Evolutionary conservation across 92 coral and sea anemone genomes (phyloP).

Genomic region (Pocillopora grandis): DNA sequence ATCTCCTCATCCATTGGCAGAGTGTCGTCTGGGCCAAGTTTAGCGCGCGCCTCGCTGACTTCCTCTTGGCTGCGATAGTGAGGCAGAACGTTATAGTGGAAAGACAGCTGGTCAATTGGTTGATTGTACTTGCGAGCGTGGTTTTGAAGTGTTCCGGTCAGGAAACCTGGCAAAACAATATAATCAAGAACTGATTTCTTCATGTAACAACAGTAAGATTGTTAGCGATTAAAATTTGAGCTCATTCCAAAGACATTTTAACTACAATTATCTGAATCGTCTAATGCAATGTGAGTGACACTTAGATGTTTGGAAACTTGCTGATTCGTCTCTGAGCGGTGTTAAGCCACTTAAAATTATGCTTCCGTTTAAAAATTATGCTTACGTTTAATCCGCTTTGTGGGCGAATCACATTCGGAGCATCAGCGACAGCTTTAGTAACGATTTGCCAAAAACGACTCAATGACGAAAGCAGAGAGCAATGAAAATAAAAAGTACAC

Average conservation of each 20-base stretch:
- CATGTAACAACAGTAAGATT: not conserved
- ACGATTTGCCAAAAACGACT: not conserved
- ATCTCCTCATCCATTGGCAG: constrained; percentile 86
- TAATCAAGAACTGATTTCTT: not conserved
- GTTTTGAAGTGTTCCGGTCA: constrained; percentile 96
- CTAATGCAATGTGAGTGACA: too few species aligned
- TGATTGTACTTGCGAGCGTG: constrained; percentile 99
- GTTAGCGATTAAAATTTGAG: not conserved
- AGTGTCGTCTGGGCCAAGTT: constrained; percentile 76
- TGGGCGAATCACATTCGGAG: not conserved
- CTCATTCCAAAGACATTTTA: too few species aligned
- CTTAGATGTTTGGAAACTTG: too few species aligned
- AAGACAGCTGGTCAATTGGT: constrained; percentile 97
- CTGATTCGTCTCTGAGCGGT: too few species aligned
- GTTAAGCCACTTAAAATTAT: too few species aligned
- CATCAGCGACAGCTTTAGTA: not conserved
- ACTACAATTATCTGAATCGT: too few species aligned
- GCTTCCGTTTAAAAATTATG: too few species aligned
- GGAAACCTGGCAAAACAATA: constrained; percentile 71
- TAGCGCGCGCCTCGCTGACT: constrained; percentile 81
- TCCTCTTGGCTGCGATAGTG: constrained; percentile 94
- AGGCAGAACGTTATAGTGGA: constrained; percentile 84
- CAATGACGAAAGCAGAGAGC: not conserved
- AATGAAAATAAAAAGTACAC: not conserved
- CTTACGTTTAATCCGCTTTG: too few species aligned